Evolutionary conservation across 1,140 invertebrate species (phyloP), one percentile per base, ranked within the genome.

Genomic region (Sinella curviseta): DNA sequence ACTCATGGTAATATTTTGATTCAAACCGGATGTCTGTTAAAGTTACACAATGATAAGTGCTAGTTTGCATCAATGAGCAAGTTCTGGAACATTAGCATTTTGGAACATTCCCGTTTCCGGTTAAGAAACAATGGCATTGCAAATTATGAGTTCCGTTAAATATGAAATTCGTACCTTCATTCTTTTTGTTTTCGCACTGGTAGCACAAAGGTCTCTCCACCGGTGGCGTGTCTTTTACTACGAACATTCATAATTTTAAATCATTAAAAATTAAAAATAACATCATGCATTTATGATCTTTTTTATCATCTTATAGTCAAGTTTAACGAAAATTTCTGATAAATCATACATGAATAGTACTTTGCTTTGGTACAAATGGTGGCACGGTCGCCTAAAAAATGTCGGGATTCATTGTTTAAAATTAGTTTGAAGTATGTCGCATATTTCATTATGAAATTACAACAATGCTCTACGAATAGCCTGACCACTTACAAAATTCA

Each of bases 181-280:
- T 30, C 31, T 70, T 70, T n/a, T 33, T 70, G 31, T 33, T 70
- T 33, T 33, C 65, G 31, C 65, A 70, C n/a, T 70, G 65, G 31
- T 70, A 70, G 24, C 65, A 70, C 65, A 70, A 70, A 16, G 65
- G 65, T 33, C 65, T 30, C n/a, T 30, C 26, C 8, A 70, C 65
- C 12, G 65, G 65, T 31, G 65, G 26, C 16, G 8, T n/a, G 24
- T 65, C 57, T 16, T 4, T 17, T 65, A 26, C 57, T 65, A 26
- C 16, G 24, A 12, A 48, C 39, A 48, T 12, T 12, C 39, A 48
- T 48, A 48, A 48, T 12, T 20, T 48, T 8, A 20, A 20, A n/a
- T n/a, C n/a, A n/a, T n/a, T n/a, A n/a, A n/a, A n/a, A n/a, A n/a
- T n/a, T n/a, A n/a, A n/a, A n/a, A n/a, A n/a, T n/a, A n/a, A n/a